phyloP scores from a whole-genome alignment of 2,113 vertebrate genomes.

The Calidris pugnax region DNA sequence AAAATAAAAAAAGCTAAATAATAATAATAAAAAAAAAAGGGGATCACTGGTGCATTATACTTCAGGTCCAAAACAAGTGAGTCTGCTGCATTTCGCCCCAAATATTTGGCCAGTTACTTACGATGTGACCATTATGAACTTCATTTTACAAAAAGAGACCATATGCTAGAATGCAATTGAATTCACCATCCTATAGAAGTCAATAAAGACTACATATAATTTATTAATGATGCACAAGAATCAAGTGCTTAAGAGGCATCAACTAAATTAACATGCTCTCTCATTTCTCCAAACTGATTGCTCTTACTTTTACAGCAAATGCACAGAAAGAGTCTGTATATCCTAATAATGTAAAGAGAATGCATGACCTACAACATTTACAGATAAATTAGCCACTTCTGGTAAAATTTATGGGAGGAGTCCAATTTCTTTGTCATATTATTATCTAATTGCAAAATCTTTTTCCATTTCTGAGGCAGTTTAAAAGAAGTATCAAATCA shows the following conservation, averaged over 20 bases:
- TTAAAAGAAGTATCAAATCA: constrained; percentile 38
- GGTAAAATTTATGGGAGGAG: constrained; percentile 28
- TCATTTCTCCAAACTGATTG: background rate
- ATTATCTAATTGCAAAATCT: background rate
- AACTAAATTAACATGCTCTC: background rate
- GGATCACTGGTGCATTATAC: background rate
- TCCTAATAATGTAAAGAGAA: background rate
- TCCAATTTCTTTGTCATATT: background rate
- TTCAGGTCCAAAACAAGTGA: background rate
- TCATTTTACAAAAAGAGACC: background rate
- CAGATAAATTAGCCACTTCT: constrained; percentile 5
- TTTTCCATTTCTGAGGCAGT: constrained; percentile 38
- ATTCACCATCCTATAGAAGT: background rate
- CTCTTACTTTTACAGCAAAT: constrained; percentile 7
- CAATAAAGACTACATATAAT: background rate
- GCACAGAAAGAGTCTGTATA: background rate
- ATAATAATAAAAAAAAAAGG: no score
- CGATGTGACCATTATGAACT: background rate
- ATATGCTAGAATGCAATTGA: background rate
- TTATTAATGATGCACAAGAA: background rate
- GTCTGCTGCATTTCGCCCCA: background rate
- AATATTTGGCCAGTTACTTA: background rate
- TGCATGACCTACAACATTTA: background rate
- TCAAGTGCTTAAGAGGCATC: background rate
- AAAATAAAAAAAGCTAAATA: background rate